These are phyloP conservation scores for Hyaena hyaena DNA, from an alignment of 2,113 vertebrate species.

Conservation along the genomic window DNA sequence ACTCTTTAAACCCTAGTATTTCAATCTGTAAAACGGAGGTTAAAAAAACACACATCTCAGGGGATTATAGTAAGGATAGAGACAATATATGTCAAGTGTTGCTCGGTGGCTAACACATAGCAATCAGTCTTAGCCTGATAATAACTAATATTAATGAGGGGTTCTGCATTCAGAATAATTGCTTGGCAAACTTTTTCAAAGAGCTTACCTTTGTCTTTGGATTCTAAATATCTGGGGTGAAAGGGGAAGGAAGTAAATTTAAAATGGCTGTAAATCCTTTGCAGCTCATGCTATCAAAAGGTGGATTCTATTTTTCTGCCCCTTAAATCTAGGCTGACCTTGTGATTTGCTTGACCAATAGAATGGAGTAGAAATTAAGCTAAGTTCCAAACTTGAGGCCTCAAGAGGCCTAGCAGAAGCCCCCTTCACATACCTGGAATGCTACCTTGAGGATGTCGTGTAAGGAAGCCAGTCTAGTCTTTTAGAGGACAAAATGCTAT, in stretches of 20 bases:
- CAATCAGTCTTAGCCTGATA: background rate
- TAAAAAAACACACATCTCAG: background rate
- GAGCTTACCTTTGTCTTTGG: background rate
- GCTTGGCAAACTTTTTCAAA: background rate
- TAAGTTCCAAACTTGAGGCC: background rate
- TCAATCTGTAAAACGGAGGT: background rate
- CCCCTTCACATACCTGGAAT: background rate
- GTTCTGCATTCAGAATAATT: background rate
- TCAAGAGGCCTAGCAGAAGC: background rate
- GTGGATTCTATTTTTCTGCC: background rate
- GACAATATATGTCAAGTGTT: background rate
- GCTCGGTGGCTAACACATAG: background rate
- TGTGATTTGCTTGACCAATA: background rate
- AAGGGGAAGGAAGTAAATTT: background rate
- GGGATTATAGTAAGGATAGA: background rate
- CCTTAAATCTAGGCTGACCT: slow-evolving; percentile 17
- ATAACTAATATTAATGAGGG: background rate
- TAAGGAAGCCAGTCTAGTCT: background rate
- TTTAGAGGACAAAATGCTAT: background rate
- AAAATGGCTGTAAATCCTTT: slow-evolving; percentile 1
- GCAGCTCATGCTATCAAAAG: background rate
- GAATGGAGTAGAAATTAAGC: background rate
- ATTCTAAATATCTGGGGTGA: background rate
- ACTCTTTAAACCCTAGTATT: background rate
- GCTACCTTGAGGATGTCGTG: background rate